phyloP scores from a whole-genome alignment of 2,888 invertebrate species.

The Baronia brevicornis region DNA sequence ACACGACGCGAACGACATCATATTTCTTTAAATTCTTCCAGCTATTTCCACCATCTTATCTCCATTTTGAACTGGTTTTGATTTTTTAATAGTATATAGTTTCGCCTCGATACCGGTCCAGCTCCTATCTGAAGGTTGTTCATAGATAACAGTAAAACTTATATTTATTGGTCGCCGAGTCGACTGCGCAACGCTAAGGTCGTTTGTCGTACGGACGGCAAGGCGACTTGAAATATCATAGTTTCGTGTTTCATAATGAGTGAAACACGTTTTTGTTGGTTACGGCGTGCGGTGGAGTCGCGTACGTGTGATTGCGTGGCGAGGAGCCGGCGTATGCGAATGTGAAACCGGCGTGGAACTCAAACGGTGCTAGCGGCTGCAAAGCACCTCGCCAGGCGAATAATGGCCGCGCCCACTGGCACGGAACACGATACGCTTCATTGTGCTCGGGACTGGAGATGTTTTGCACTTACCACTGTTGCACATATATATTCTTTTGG shows the following conservation, averaged over 20 bases:
- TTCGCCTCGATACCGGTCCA: conserved; percentile 68
- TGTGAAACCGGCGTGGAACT: conserved; percentile 22
- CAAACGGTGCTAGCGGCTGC: conserved; percentile 19
- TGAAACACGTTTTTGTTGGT: conserved; percentile 61
- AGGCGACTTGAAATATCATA: conserved; percentile 62
- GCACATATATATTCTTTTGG: no score
- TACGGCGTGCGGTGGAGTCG: conserved; percentile 47
- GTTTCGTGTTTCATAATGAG: conserved; percentile 72
- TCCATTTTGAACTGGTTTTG: conserved; percentile 66
- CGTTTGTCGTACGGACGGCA: conserved; percentile 40
- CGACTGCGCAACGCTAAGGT: conserved; percentile 55
- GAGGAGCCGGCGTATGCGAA: conserved; percentile 18
- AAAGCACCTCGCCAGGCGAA: conserved; percentile 35
- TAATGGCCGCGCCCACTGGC: conserved; percentile 52
- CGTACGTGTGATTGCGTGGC: conserved; percentile 11
- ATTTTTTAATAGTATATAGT: conserved; percentile 71
- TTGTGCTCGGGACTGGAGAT: conserved; percentile 39
- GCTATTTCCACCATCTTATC: conserved; percentile 47
- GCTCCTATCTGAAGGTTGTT: conserved; percentile 56
- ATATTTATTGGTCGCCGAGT: conserved; percentile 56
- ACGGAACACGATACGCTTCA: conserved; percentile 59
- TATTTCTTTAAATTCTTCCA: conserved; percentile 30
- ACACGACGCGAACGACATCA: conserved; percentile 27
- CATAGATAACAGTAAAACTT: conserved; percentile 69
- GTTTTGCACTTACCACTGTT: conserved; percentile 27